A percentile compares a stretch with the other conserved stretches of the same genome.
These are phyloP conservation scores for Ethmia dodecea DNA, from an alignment of 2,888 invertebrate species.

Conservation along the genomic window DNA sequence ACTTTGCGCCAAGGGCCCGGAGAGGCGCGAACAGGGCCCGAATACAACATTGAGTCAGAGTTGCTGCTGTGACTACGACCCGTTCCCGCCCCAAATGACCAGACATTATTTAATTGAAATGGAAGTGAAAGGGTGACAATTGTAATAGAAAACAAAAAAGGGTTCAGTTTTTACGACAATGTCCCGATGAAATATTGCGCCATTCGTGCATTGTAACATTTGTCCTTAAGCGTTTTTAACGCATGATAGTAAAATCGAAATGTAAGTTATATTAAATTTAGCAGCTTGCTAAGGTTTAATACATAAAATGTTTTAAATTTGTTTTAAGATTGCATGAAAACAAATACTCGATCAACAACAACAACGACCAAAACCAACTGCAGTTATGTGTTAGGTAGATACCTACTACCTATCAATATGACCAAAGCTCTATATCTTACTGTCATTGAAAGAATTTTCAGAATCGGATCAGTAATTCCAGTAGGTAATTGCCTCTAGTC, in stretches of 20 bases:
- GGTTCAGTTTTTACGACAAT: conserved; percentile 62
- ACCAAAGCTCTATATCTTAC: too few relatives aligned
- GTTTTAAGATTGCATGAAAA: too few relatives aligned
- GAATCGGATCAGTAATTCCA: too few relatives aligned
- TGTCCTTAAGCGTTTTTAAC: conserved; percentile 48
- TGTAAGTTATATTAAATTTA: too few relatives aligned
- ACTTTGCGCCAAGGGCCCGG: conserved; percentile 50
- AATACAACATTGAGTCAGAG: conserved; percentile 42
- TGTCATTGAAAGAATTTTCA: too few relatives aligned
- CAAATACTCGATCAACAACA: too few relatives aligned
- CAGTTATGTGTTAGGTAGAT: too few relatives aligned
- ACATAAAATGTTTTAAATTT: too few relatives aligned
- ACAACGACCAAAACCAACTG: too few relatives aligned
- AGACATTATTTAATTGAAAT: conserved; percentile 78
- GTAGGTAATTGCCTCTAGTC: too few relatives aligned
- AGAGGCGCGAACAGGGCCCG: conserved; percentile 43
- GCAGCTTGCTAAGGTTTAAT: too few relatives aligned
- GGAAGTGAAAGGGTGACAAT: conserved; percentile 75
- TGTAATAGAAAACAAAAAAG: conserved; percentile 74
- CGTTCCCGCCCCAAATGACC: conserved; percentile 73
- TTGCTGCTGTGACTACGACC: conserved; percentile 16
- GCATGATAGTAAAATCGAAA: conserved; percentile 21
- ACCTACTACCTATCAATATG: too few relatives aligned
- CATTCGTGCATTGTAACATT: conserved; percentile 73
- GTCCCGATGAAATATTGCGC: conserved; percentile 69